Percentiles rank a stretch among this genome's conserved stretches.
These are phyloP conservation scores for Apostichopus japonicus DNA, from an alignment of 35 echinoderm and acorn worm species.

Conservation along the genomic window DNA sequence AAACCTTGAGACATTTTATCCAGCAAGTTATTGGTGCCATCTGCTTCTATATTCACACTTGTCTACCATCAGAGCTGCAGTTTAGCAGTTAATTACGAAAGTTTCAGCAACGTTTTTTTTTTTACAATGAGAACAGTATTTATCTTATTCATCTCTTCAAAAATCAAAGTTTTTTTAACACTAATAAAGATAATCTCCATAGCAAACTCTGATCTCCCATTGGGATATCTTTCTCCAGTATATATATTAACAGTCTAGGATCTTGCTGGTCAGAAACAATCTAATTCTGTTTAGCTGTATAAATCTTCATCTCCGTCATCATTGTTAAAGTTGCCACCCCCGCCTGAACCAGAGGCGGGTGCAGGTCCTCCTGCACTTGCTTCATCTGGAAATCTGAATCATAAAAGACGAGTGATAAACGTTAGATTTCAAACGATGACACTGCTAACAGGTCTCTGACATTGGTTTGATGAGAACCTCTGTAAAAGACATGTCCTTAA, in stretches of 20 bases:
- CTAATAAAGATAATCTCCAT: not conserved
- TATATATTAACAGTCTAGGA: not conserved
- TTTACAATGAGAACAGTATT: slow-evolving; percentile 9
- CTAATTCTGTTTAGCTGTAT: slow-evolving; percentile 52
- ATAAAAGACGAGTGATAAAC: not conserved
- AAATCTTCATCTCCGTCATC: slow-evolving; percentile 65
- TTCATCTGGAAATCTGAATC: slow-evolving; percentile 56
- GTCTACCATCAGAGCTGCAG: not conserved
- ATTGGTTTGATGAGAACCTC: too few species aligned
- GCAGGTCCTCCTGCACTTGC: slow-evolving; percentile 20
- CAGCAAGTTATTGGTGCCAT: too few species aligned
- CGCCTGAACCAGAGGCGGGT: slow-evolving; percentile 23
- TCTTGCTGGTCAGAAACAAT: not conserved
- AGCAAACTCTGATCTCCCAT: not conserved
- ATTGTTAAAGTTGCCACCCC: slow-evolving; percentile 36
- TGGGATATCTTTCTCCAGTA: not conserved
- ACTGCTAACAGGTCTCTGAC: too few species aligned
- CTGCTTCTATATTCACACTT: not conserved
- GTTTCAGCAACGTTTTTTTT: not conserved
- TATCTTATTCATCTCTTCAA: not conserved
- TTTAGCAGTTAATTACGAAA: not conserved
- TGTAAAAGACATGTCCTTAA: too few species aligned
- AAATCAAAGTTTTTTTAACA: too few species aligned
- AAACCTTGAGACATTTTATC: too few species aligned
- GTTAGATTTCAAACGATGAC: too few species aligned